Base-by-base conservation (phyloP, 2,797 vertebrate genomes). In the Eidolon dupreanum region DNA sequence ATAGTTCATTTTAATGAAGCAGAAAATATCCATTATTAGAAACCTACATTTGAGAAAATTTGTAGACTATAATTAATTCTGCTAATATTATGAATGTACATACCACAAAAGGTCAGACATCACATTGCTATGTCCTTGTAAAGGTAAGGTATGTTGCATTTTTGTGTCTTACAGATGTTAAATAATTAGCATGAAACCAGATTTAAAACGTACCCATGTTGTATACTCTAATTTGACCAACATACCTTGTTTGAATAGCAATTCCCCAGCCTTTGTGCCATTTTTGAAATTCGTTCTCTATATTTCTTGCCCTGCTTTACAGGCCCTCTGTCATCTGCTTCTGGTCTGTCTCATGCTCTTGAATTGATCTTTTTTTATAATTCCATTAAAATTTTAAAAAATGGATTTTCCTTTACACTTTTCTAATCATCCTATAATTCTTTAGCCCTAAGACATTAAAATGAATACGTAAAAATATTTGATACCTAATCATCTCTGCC, bases 401-500 rank as follows among this genome's bases (percentile, higher is more conserved):
- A 97, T 95, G 88, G 90, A 93, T 97, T 96, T 95, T 92, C 59
- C 57, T 94, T 95, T 94, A 95, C 43, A 89, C 68, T 96, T 96
- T 97, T 91, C 85, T 97, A 95, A 97, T 98, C 78, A 96, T 73
- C 41, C 41, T 92, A 91, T 97, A 96, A 97, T 96, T 96, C 93
- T 96, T 97, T 92, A 94, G 81, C 59, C 65, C 57, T 92, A 92
- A 97, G 90, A 97, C 74, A 88, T 96, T 97, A 95, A 97, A 97
- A 97, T 97, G 93, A 97, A 90, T 96, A 90, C 92, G 36, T 97
- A 94, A 96, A 98, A 97, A 94, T 97, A 92, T 92, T 95, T 94
- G 91, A 96, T 95, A 93, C 41, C 65, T 97, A 93, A 96, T 97
- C 55, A 1, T 97, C 70, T 96, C 92, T 93, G 85, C 79, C 63